These are phyloP conservation scores for Parus major DNA, from an alignment of 2,113 vertebrate species.

Conservation along the genomic window DNA sequence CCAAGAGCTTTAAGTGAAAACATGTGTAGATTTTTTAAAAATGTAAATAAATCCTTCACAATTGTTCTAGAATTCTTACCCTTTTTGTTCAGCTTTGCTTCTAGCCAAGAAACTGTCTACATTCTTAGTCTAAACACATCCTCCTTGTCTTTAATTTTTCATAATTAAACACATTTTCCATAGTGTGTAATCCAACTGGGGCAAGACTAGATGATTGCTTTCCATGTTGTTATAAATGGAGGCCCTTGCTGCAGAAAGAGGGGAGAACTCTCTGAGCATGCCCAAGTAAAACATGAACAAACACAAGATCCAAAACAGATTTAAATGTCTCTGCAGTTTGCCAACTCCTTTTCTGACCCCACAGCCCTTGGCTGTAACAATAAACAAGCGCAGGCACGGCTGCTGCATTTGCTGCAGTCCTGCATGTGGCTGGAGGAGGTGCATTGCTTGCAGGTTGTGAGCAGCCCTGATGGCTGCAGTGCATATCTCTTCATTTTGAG, in stretches of 20 bases:
- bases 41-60: conserved; percentile 47
- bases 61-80: not conserved
- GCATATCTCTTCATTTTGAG: not conserved
- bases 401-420: not conserved
- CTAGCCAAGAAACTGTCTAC: conserved; percentile 57
- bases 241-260: conserved; percentile 30
- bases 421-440: not conserved
- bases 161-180: conserved; percentile 70
- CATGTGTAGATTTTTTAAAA: conserved; percentile 43
- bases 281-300: conserved; percentile 1
- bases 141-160: conserved; percentile 70
- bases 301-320: not conserved
- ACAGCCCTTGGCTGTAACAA: not conserved
- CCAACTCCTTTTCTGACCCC: not conserved
- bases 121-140: conserved; percentile 67
- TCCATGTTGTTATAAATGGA: conserved; percentile 54
- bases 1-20: conserved; percentile 61
- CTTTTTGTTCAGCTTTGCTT: conserved; percentile 26
- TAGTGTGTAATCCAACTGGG: conserved; percentile 38
- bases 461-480: not conserved
- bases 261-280: not conserved
- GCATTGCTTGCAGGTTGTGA: fast-evolving
- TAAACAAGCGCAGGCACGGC: fast-evolving
- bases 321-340: not conserved
- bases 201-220: conserved; percentile 60